phyloP scores from a whole-genome alignment of 2,797 vertebrate genomes.

The Alcedo atthis region DNA sequence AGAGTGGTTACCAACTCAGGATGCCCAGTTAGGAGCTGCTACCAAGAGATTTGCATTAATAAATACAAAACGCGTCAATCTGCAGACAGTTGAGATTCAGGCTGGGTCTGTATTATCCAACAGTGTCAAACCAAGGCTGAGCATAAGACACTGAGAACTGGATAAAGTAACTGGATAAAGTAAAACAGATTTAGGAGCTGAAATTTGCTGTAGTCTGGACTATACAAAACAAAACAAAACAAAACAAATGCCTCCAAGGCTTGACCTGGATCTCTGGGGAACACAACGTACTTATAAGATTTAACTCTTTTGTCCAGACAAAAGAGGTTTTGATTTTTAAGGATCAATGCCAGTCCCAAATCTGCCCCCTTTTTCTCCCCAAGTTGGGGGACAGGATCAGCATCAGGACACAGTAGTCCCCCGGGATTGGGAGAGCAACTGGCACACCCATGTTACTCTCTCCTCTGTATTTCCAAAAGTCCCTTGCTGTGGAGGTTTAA shows the following conservation, averaged over 20 bases:
- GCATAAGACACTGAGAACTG: background rate
- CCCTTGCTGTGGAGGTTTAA: background rate
- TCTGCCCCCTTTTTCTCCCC: background rate
- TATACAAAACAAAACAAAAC: background rate
- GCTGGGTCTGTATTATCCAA: background rate
- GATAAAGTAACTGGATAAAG: background rate
- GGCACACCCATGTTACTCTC: background rate
- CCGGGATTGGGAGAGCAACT: background rate
- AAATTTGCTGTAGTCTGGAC: background rate
- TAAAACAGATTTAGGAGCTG: background rate
- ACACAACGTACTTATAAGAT: background rate
- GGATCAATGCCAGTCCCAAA: background rate
- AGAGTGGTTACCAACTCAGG: accelerated
- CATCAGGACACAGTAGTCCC: accelerated
- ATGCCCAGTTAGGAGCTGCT: background rate
- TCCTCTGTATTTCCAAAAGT: background rate
- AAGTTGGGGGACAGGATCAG: accelerated
- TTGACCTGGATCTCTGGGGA: background rate
- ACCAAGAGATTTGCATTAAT: background rate
- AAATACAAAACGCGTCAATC: background rate
- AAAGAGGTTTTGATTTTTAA: background rate
- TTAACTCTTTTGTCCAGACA: background rate
- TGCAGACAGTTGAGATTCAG: background rate
- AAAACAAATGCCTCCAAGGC: background rate
- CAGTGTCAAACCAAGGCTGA: accelerated